These are phyloP conservation scores for Drosophila neutralis DNA, from an alignment of 2,888 invertebrate genomes.

Conservation along the genomic window DNA sequence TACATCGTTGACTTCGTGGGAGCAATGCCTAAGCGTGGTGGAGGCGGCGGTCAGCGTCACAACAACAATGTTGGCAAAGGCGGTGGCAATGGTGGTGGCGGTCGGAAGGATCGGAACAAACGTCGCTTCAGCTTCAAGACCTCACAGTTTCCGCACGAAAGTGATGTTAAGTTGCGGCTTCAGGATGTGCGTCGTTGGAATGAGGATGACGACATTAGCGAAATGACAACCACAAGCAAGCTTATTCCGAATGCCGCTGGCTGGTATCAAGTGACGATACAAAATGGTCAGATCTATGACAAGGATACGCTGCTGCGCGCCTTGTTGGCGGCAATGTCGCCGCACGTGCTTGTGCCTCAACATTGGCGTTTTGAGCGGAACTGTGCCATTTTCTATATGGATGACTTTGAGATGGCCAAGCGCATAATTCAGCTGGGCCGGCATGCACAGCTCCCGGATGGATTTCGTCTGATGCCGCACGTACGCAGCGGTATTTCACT, in stretches of 20 bases:
- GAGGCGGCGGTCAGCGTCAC: conserved; percentile 63
- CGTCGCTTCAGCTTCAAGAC: conserved; percentile 84
- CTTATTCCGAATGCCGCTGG: conserved; percentile 85
- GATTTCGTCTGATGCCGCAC: conserved; percentile 88
- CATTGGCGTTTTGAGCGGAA: conserved; percentile 87
- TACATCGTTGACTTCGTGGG: neutral
- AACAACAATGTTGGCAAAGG: conserved; percentile 63
- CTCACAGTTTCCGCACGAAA: conserved; percentile 61
- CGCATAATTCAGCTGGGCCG: conserved; percentile 89
- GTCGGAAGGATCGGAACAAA: conserved; percentile 77
- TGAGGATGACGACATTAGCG: conserved; percentile 84
- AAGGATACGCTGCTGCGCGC: conserved; percentile 88
- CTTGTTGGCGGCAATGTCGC: conserved; percentile 87
- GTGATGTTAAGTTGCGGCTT: conserved; percentile 59
- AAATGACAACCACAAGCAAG: conserved; percentile 69
- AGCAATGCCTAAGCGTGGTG: conserved; percentile 74
- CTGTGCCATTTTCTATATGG: conserved; percentile 91
- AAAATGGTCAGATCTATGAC: conserved; percentile 90
- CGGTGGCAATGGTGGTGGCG: conserved; percentile 40
- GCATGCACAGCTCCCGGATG: conserved; percentile 90
- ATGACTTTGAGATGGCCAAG: conserved; percentile 90
- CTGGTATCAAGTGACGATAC: conserved; percentile 91
- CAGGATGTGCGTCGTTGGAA: conserved; percentile 75
- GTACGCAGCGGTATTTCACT: conserved; percentile 88
- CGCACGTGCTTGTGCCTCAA: conserved; percentile 89